Evolutionary conservation across 2,113 vertebrate genomes (phyloP), one percentile per base, ranked within the genome.

Genomic region (Ceyx margarethae): DNA sequence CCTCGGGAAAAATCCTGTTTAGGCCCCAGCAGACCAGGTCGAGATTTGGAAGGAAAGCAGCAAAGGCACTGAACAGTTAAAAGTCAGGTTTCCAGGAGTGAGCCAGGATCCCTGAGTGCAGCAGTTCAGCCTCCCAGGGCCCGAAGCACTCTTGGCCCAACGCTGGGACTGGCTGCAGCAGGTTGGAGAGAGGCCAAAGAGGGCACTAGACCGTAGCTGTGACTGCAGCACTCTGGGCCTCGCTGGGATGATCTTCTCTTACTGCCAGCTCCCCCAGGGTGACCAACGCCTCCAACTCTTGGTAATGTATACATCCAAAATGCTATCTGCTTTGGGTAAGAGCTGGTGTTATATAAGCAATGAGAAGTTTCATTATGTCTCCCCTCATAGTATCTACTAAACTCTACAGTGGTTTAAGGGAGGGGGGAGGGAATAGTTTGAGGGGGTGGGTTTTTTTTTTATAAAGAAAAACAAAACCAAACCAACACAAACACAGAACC

Each of bases 141-240:
- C 58, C 6, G 26, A 15, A 74, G 81, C 21, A 8, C 4, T 12
- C 67, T 61, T 73, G 81, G 85, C 85, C 9, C 56, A 72, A 69
- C 51, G 5, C 74, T 35, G 64, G 66, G 21, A 14, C 35, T 2
- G 4, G 45, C 40, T 21, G 46, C 6, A 19, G 57, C 56, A 0
- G 26, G 0, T 29, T 92, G 92, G 85, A 21, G 29, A 26, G 35
- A n/a, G 72, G 51, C 92, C 85, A 89, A 76, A 37, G 45, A 43
- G 95, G 92, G 94, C 90, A 94, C 75, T 43, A 20, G 94, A 82
- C 5, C 29, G 0, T 75, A 60, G 57, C 85, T 35, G 85, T 60
- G 90, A 76, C 71, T 85, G 77, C 54, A 77, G 53, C 53, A 40
- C 89, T 64, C 64, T 65, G 35, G 6, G 61, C 66, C 84, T 58